phyloP scores from a whole-genome alignment of 2,113 vertebrate species.

The Entomyzon cyanotis region DNA sequence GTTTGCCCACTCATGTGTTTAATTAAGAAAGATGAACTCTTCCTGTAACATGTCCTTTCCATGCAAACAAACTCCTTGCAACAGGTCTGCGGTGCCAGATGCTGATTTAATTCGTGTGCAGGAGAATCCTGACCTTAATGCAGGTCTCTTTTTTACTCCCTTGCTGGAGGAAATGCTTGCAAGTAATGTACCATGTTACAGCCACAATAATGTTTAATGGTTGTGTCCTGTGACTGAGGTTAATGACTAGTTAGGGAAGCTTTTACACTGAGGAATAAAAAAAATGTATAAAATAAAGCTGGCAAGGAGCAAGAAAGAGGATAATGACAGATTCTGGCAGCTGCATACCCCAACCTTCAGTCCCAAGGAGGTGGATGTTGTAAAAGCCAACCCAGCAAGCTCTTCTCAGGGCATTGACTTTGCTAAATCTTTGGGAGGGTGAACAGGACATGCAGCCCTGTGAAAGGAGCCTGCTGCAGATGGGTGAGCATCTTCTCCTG shows the following conservation, averaged over 20 bases:
- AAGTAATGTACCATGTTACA: constrained; percentile 60
- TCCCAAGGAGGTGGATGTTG: neutral
- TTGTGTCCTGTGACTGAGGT: constrained; percentile 46
- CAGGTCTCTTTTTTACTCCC: neutral
- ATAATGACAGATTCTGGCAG: neutral
- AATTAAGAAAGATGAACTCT: neutral
- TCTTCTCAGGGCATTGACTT: neutral
- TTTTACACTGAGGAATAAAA: constrained; percentile 2
- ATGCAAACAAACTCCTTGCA: neutral
- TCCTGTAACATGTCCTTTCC: neutral
- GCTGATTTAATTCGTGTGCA: neutral
- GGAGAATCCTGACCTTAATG: constrained; percentile 17
- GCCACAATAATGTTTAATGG: constrained; percentile 50
- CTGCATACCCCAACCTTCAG: neutral
- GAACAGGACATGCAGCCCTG: accelerated
- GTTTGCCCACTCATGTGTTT: neutral
- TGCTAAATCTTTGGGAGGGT: neutral
- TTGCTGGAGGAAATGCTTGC: constrained; percentile 10
- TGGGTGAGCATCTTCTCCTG: neutral
- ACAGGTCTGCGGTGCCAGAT: neutral
- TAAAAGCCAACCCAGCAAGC: neutral
- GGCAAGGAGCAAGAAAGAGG: neutral
- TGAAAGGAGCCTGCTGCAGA: neutral
- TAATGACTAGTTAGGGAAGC: constrained; percentile 47
- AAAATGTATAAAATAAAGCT: neutral